Conservation (phyloP, 2,888 invertebrate genomes). For the Bursaphelenchus okinawaensis region DNA sequence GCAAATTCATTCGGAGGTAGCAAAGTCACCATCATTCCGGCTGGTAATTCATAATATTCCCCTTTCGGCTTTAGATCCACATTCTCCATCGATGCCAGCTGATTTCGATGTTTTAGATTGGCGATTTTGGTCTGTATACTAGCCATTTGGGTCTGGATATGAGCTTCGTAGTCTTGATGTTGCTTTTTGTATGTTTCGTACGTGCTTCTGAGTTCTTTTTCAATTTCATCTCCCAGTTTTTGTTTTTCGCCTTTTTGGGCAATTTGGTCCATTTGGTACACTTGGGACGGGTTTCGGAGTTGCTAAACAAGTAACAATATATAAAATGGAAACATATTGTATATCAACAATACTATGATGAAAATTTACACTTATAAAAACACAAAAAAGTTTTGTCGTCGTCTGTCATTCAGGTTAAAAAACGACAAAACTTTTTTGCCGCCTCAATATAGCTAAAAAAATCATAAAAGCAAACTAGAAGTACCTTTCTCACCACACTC, state of each 20-base stretch:
- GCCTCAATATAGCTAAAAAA: too few species aligned
- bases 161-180: conserved; percentile 87
- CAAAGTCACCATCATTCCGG: conserved; percentile 93
- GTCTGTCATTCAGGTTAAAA: neutral
- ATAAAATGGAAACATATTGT: conserved; percentile 41
- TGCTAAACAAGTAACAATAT: too few species aligned
- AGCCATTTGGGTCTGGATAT: conserved; percentile 66
- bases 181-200: conserved; percentile 85
- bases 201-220: conserved; percentile 71
- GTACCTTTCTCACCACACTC: too few species aligned
- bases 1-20: conserved; percentile 80
- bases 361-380: too few species aligned
- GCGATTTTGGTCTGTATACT: conserved; percentile 16
- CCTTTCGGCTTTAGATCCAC: conserved; percentile 70
- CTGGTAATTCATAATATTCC: conserved; percentile 92
- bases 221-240: conserved; percentile 71
- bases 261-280: conserved; percentile 29
- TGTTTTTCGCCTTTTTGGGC: conserved; percentile 67
- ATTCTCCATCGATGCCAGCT: conserved; percentile 61
- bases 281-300: conserved; percentile 72
- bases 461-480: too few species aligned
- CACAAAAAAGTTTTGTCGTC: too few species aligned
- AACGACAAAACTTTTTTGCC: neutral
- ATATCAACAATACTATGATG: too few species aligned
- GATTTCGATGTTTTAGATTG: conserved; percentile 44